Base-by-base conservation (phyloP, 2,113 vertebrate species). In the Cnemophilus loriae region DNA sequence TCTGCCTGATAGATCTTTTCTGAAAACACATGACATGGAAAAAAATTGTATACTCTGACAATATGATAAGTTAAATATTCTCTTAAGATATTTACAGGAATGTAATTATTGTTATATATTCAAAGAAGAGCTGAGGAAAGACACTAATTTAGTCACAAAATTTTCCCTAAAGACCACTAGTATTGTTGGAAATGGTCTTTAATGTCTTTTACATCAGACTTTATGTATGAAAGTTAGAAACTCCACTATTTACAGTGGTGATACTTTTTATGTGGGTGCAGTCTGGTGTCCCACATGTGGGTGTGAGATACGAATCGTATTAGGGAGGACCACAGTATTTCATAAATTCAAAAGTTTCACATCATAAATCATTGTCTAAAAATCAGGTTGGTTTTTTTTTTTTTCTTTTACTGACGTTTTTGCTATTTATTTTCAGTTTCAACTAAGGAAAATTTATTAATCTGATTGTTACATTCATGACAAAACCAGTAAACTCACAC, bases 311-410 rank as follows among this genome's bases (percentile, higher is more conserved):
- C 20, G 13, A 74, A 35, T 17, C 32, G 28, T 27, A 28, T 28
- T 28, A 44, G 24, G 30, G 18, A 16, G 7, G 13, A 44, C 32
- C 32, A 44, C 7, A n/a, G 13, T 57, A 35, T 56, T 44, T 44
- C 32, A 74, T n/a, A 74, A 57, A 57, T 56, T 44, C 32, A 74
- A n/a, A 5, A 21, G 10, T 74, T 56, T 74, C 41, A 44, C 13
- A 35, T 28, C 13, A 74, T 35, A 56, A 44, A 74, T n/a, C 7
- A n/a, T 44, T 22, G 24, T 57, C 41, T 46, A 44, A 74, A 44
- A 18, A 56, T 9, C 0, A 2, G 4, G n/a, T 56, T 42, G 4
- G 22, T 26, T 73, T n/a, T 15, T 32, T 26, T 73, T n/a, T 15
- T 39, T 20, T 3, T 18, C 55, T 55, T 56, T 44, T 14, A 21